Evolutionary conservation across 2,797 vertebrate species (phyloP), one percentile per base, ranked within the genome.

Genomic region (Cyclura pinguis): DNA sequence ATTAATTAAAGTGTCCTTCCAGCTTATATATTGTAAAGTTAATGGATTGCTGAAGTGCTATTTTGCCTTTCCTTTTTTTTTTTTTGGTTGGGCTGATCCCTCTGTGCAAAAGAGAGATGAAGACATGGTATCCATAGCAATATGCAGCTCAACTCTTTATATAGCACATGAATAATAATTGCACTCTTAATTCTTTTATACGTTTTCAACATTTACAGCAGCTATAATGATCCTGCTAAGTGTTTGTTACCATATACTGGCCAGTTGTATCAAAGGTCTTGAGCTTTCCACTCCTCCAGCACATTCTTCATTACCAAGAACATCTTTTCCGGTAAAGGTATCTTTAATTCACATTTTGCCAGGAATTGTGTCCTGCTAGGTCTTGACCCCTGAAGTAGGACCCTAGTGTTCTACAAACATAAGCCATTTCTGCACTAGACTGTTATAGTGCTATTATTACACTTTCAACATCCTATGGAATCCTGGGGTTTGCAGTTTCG

Each of bases 111-210:
- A 85, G 90, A 92, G 91, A 93, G 47, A 87, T 12, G 55, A 93
- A 78, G 87, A 93, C 27, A 47, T 50, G 42, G 89, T 94, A 92
- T 92, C 92, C 93, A 93, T 93, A 88, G 92, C 80, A 93, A 95
- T 90, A 87, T 72, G 38, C 84, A 94, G 91, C 72, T 67, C 52
- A 88, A 74, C 76, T 86, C 87, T 95, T 89, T 88, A 88, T 73
- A 80, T 93, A 84, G 64, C 0, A 7, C 14, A 74, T 78, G 91
- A 93, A 92, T 55, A 89, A 59, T 78, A 89, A 78, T 38, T 74
- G 80, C 86, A 93, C 90, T 92, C 92, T 89, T 94, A 89, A 93
- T 84, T 84, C 94, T 92, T 76, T 69, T 85, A 88, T 38, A 55
- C 32, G 14, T 84, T 64, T 64, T 73, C 50, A 18, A 38, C 14